A percentile compares a stretch with the other conserved stretches of the same genome.
Conservation (phyloP, 2,888 invertebrate species). For the Ormia ochracea region DNA sequence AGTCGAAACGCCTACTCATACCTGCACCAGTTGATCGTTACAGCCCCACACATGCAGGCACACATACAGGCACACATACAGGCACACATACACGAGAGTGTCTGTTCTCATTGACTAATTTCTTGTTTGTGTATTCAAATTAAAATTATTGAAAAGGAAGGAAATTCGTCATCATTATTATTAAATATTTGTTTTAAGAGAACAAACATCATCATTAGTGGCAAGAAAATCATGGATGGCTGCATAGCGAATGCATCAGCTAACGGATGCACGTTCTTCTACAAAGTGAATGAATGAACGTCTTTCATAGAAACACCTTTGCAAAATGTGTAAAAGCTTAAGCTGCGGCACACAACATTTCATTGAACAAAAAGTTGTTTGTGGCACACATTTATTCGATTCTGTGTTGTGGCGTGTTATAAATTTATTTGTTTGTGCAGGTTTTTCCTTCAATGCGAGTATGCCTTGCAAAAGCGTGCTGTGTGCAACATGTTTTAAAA, state of each 20-base stretch:
- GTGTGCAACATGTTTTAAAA: constrained; percentile 57
- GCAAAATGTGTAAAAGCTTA: constrained; percentile 11
- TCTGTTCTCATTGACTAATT: constrained; percentile 7
- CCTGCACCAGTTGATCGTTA: background rate
- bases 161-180: constrained; percentile 49
- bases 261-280: background rate
- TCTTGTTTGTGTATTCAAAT: constrained; percentile 13
- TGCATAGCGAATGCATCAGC: background rate
- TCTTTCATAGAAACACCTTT: constrained; percentile 43
- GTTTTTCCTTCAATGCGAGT: background rate
- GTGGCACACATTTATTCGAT: constrained; percentile 34
- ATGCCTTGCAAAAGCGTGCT: constrained; percentile 52
- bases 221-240: background rate
- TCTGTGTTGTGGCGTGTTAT: constrained; percentile 31
- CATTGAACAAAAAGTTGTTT: constrained; percentile 10
- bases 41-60: background rate
- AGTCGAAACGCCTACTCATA: constrained; percentile 15
- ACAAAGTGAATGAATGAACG: constrained; percentile 16
- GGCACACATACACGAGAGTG: background rate
- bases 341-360: constrained; percentile 32
- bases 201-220: constrained; percentile 21
- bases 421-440: constrained; percentile 36
- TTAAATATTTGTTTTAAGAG: constrained; percentile 10
- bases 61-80: too few species aligned
- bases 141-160: constrained; percentile 45